Evolutionary conservation across 2,888 invertebrate species (phyloP), one percentile per base, ranked within the genome.

Genomic region (Drosophila acutilabella): DNA sequence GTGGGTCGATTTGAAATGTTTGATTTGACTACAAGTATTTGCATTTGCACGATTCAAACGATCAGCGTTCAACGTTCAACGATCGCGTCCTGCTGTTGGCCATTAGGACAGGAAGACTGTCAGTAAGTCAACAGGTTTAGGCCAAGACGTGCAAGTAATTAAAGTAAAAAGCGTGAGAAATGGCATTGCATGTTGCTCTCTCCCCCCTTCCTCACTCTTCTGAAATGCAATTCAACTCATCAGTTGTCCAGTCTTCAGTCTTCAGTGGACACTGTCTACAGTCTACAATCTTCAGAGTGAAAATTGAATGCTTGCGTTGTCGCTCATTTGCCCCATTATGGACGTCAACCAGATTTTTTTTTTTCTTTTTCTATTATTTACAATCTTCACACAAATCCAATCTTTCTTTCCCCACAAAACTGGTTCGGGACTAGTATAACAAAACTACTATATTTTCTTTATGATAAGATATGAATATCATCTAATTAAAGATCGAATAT

Each of bases 261-360:
- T 48, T 60, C 42, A 64, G 8, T 36, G 51, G 10, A 4, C 26
- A n/a, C n/a, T 41, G 14, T 60, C 36, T 11, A 8, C 33, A 20
- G 11, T 48, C 26, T 18, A 8, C 57, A 26, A 50, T 52, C 51
- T 48, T 23, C 54, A 36, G 20, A 68, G 86, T 67, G 87, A 80
- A 85, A 86, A 88, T 85, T 79, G 77, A 79, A 57, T 72, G 70
- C 57, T 72, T 79, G 66, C 65, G 56, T 64, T 81, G 73, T 72
- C 71, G 64, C 60, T 71, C 68, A 78, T 56, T 81, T 77, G 69
- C 67, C 70, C 83, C 87, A 88, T 83, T 86, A 88, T 68, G 74
- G 87, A 59, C 65, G 59, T 67, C 69, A 79, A 75, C 69, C 76
- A 73, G 88, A 81, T 65, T 79, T 79, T 80, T 65, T 79, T 79